Evolutionary conservation across 2,113 vertebrate species (phyloP).

Genomic region (Cyanoramphus novaezelandiae): DNA sequence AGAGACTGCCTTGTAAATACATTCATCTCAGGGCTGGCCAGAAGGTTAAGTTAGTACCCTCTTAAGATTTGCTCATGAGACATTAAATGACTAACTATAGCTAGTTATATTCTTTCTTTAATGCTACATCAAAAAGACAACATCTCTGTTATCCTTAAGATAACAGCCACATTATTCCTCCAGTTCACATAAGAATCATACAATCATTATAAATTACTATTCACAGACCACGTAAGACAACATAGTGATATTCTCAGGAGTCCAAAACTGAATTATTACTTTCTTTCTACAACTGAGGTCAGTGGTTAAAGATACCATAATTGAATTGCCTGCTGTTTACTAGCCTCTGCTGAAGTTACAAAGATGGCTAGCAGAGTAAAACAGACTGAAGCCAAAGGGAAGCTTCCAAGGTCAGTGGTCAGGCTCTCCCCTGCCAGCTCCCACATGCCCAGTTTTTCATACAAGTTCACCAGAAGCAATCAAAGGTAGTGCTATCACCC

Average conservation of each 20-base stretch:
- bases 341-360: background rate
- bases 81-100: background rate
- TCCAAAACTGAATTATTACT: background rate
- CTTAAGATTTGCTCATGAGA: background rate
- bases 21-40: background rate
- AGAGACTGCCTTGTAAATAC: background rate
- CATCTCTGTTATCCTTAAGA: background rate
- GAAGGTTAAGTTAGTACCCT: background rate
- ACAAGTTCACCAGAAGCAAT: background rate
- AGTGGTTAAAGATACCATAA: background rate
- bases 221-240: background rate
- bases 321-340: background rate
- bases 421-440: background rate
- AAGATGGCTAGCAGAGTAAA: background rate
- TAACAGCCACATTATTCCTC: background rate
- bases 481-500: background rate
- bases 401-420: background rate
- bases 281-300: background rate
- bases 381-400: background rate
- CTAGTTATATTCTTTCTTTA: background rate
- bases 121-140: background rate
- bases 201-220: background rate
- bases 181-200: background rate
- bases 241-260: background rate
- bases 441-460: background rate